Evolutionary conservation across 2,888 invertebrate genomes (phyloP), one percentile per base, ranked within the genome.

Genomic region (Argyresthia goedartella): DNA sequence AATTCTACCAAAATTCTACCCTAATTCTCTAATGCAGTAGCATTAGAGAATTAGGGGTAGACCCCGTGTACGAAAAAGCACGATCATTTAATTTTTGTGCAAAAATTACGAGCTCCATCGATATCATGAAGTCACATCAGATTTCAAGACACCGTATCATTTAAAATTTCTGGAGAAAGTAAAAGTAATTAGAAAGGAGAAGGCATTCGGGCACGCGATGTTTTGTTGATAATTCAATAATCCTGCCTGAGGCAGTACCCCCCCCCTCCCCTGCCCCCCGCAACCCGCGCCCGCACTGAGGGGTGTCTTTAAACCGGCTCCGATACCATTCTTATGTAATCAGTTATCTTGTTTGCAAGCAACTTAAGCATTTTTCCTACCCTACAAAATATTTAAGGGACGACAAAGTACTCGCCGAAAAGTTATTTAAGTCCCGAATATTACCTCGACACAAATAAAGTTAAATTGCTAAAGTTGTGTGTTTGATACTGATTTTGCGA

Each of bases 151-250:
- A 33, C 36, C 36, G 36, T n/a, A 50, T 33, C 11, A 34, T 16
- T 47, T 42, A 9, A 52, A 52, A 49, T 49, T 52, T 33, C 67
- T 65, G 65, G 62, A 67, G 65, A 69, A 70, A 70, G 71, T 65
- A 69, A 76, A 79, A 80, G 78, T 81, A 82, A 82, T 82, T 82
- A 82, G 73, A 76, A 65, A 64, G 69, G 68, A 71, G 75, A 62
- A 67, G 66, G 69, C 73, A 74, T 72, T 73, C 72, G 67, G 70
- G 73, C 78, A 78, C 76, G 67, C 74, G 73, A 73, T 77, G 81
- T 82, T 81, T 81, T 82, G 81, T 81, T 80, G 81, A 76, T 81
- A 80, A 82, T 81, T 84, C 80, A 81, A 84, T 82, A 81, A 82
- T 79, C 80, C 74, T 57, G 67, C 71, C 71, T 63, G 62, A 62